These are phyloP conservation scores for Caenorhabditis sp. DNA, from an alignment of 2,888 invertebrate genomes.

Conservation along the genomic window DNA sequence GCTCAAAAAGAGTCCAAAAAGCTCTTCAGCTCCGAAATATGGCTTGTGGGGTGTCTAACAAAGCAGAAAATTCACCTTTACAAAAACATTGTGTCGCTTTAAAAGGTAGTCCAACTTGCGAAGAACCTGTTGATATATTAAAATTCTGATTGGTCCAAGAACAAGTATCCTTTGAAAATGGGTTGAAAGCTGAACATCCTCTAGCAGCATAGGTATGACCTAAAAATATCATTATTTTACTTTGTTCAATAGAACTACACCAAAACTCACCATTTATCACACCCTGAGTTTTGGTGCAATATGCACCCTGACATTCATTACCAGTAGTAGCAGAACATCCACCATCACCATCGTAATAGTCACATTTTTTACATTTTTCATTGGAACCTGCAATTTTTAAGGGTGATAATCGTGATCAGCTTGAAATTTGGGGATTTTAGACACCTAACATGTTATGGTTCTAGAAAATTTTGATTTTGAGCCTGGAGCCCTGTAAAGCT, in stretches of 20 bases:
- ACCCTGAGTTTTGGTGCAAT: slow-evolving; percentile 27
- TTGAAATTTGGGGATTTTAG: background rate
- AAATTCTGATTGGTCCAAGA: slow-evolving; percentile 35
- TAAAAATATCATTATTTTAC: slow-evolving; percentile 2
- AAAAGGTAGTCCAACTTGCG: slow-evolving; percentile 8
- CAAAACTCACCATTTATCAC: slow-evolving; percentile 17
- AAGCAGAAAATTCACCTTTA: slow-evolving; percentile 15
- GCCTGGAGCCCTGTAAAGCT: background rate
- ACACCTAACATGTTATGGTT: background rate
- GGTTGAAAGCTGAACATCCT: slow-evolving; percentile 35
- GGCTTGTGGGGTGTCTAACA: no score
- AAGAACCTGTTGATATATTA: slow-evolving; percentile 21
- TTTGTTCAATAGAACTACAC: background rate
- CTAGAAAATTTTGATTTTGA: background rate
- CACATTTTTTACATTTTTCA: slow-evolving; percentile 25
- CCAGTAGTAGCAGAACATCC: slow-evolving; percentile 15
- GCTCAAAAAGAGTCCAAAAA: no score
- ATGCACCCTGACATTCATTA: slow-evolving; percentile 20
- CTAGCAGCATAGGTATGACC: slow-evolving; percentile 22
- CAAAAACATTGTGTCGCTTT: slow-evolving; percentile 33
- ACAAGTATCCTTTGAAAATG: slow-evolving; percentile 33
- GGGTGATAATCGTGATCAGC: no score
- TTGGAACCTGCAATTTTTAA: slow-evolving; percentile 1
- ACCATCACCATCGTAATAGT: slow-evolving; percentile 20
- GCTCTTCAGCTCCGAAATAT: no score